Conservation (phyloP, 2,113 vertebrate species). For the Scomber japonicus region DNA sequence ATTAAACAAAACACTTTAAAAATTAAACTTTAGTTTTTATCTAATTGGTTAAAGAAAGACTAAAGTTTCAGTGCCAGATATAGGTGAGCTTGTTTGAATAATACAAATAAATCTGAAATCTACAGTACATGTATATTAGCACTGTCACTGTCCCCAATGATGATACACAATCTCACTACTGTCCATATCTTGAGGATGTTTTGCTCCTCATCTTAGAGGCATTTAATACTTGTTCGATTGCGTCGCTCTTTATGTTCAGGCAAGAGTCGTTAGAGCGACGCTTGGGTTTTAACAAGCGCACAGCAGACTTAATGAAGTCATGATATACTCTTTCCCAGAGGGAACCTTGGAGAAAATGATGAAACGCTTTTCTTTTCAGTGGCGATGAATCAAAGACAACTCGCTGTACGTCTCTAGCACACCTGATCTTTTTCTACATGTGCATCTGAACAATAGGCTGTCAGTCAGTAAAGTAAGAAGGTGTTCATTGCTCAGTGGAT, state of each 20-base stretch:
- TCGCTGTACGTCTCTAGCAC: slow-evolving; percentile 3
- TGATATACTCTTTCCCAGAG: neutral
- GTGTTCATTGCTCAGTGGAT: neutral
- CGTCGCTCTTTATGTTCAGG: neutral
- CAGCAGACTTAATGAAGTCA: neutral
- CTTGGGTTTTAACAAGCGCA: neutral
- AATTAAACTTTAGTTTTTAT: slow-evolving; percentile 22
- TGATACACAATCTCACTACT: neutral
- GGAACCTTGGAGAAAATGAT: slow-evolving; percentile 2
- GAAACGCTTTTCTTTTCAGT: neutral
- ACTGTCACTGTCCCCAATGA: too few species aligned
- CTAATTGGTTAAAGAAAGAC: slow-evolving; percentile 8
- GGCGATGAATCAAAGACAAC: slow-evolving; percentile 22
- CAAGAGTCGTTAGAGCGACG: too few species aligned
- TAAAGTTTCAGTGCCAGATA: slow-evolving; percentile 9
- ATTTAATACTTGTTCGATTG: neutral
- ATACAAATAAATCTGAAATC: slow-evolving; percentile 2
- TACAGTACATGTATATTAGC: neutral
- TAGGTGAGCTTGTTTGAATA: neutral
- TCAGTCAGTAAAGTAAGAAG: slow-evolving; percentile 23
- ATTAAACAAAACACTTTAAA: slow-evolving; percentile 31
- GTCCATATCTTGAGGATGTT: neutral
- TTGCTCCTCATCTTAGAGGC: too few species aligned
- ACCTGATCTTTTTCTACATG: slow-evolving; percentile 5
- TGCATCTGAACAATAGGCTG: slow-evolving; percentile 24